Conservation (phyloP, 2,797 vertebrate species). For the Platyrinchus mystaceus region DNA sequence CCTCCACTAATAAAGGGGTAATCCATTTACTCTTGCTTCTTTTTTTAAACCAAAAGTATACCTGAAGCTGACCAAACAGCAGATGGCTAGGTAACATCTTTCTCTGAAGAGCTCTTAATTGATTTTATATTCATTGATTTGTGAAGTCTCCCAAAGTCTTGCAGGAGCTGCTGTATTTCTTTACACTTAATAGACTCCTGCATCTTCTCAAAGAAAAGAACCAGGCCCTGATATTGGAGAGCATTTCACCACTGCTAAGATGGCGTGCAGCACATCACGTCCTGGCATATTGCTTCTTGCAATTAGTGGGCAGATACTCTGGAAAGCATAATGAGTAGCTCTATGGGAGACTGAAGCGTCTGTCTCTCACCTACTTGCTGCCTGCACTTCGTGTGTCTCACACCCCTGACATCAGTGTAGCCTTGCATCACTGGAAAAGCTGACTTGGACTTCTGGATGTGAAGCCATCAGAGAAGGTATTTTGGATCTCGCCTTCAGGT, state of each 20-base stretch:
- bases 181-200: rapidly evolving
- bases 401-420: neutral
- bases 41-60: neutral
- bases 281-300: neutral
- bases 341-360: neutral
- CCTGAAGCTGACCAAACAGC: neutral
- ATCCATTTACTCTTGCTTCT: neutral
- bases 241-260: neutral
- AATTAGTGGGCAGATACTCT: neutral
- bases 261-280: neutral
- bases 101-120: neutral
- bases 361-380: neutral
- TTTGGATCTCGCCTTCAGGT: neutral
- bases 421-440: neutral
- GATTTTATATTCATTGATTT: neutral
- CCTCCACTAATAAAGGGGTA: neutral
- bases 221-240: neutral
- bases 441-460: neutral
- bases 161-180: neutral
- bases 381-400: neutral
- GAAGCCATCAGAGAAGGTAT: neutral
- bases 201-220: neutral
- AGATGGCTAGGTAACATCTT: neutral
- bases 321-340: neutral
- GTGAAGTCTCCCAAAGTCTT: neutral